These are phyloP conservation scores for Cydia strobilella DNA, from an alignment of 1,140 invertebrate genomes.

Conservation along the genomic window DNA sequence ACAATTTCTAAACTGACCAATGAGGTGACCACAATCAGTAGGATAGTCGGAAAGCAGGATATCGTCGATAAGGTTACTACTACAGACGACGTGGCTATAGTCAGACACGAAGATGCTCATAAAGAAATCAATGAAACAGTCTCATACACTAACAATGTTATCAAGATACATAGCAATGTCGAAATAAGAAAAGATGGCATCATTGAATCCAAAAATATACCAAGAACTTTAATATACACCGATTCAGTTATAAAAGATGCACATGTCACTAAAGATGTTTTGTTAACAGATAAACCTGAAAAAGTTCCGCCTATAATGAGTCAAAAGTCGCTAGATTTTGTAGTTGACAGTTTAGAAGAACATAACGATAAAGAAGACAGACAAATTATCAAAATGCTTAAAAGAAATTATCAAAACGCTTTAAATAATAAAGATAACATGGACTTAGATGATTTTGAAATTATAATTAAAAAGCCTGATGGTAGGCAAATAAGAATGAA, in stretches of 20 bases:
- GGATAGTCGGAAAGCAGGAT: constrained; percentile 62
- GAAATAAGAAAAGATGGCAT: constrained; percentile 61
- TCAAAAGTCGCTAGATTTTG: constrained; percentile 67
- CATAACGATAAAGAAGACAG: constrained; percentile 25
- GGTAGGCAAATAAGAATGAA: constrained; percentile 65
- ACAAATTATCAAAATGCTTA: constrained; percentile 28
- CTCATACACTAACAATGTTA: constrained; percentile 68
- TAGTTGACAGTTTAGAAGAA: constrained; percentile 64
- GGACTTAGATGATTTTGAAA: constrained; percentile 56
- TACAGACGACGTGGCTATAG: constrained; percentile 40
- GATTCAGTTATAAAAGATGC: constrained; percentile 50
- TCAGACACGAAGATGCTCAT: constrained; percentile 13
- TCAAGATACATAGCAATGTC: constrained; percentile 66
- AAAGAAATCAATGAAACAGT: constrained; percentile 46
- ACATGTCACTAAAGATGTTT: constrained; percentile 44
- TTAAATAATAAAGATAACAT: constrained; percentile 22
- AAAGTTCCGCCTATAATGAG: constrained; percentile 69
- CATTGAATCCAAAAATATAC: constrained; percentile 39
- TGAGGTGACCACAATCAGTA: constrained; percentile 70
- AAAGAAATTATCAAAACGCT: constrained; percentile 34
- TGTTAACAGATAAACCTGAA: constrained; percentile 44
- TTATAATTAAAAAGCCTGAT: constrained; percentile 64
- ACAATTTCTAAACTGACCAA: constrained; percentile 73
- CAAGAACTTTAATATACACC: constrained; percentile 38
- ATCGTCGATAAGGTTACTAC: constrained; percentile 50